Conservation (phyloP, 1,140 invertebrate species). For the Asbolus verrucosus region DNA sequence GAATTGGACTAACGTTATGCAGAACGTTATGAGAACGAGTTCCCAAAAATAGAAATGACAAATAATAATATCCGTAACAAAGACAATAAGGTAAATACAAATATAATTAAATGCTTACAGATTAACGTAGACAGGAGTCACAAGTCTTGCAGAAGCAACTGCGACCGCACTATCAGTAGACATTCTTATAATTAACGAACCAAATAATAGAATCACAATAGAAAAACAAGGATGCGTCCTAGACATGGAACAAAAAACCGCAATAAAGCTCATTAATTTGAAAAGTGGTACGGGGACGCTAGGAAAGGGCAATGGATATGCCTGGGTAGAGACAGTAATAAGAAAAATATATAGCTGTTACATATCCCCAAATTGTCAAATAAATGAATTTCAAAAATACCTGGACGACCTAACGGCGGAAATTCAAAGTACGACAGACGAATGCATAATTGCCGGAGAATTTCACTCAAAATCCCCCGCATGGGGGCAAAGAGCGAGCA, state of each 20-base stretch:
- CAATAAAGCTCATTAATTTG: background rate
- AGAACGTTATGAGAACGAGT: background rate
- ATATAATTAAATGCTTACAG: too few species aligned
- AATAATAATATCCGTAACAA: background rate
- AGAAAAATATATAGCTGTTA: conserved; percentile 14
- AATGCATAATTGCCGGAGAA: background rate
- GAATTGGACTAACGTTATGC: too few species aligned
- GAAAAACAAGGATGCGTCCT: background rate
- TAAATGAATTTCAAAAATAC: background rate
- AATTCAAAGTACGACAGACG: background rate
- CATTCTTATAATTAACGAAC: background rate
- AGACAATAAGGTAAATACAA: too few species aligned
- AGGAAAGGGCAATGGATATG: background rate
- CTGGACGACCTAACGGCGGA: background rate
- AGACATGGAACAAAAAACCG: background rate
- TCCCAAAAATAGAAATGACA: background rate
- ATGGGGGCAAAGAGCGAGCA: background rate
- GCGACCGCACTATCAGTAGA: background rate
- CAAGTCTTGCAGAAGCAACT: background rate
- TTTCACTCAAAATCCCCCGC: background rate
- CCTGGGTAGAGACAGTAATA: background rate
- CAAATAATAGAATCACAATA: background rate
- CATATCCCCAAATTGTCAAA: background rate
- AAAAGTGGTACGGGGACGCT: background rate
- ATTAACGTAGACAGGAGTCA: background rate